Conservation (phyloP, 2,888 invertebrate species). For the Tortricodes alternella region DNA sequence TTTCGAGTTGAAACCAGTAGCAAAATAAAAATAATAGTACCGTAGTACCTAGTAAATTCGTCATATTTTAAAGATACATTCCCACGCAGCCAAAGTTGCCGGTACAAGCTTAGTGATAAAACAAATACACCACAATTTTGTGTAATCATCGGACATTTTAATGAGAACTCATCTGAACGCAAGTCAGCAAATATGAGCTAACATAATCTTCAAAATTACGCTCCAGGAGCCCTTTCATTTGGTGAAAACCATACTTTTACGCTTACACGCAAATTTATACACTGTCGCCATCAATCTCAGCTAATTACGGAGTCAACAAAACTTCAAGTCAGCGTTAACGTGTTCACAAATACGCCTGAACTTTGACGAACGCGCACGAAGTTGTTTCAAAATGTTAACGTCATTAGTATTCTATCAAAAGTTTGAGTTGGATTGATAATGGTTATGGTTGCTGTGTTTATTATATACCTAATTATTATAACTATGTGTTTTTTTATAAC, state of each 20-base stretch:
- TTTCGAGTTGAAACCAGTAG: too few species aligned
- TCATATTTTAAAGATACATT: too few species aligned
- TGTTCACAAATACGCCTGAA: conserved; percentile 23
- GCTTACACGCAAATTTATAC: conserved; percentile 22
- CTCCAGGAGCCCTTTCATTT: background rate
- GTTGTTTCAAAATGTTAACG: background rate
- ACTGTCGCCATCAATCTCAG: conserved; percentile 21
- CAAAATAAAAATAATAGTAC: too few species aligned
- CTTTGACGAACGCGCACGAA: conserved; percentile 22
- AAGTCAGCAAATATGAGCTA: too few species aligned
- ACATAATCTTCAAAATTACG: background rate
- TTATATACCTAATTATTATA: too few species aligned
- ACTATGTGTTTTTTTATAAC: too few species aligned
- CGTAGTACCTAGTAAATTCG: too few species aligned
- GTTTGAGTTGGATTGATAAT: conserved; percentile 11
- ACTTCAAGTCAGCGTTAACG: conserved; percentile 27
- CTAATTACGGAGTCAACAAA: conserved; percentile 27
- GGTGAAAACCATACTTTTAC: conserved; percentile 13
- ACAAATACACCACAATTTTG: too few species aligned
- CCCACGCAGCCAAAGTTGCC: too few species aligned
- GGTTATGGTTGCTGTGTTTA: background rate
- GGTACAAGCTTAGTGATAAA: too few species aligned
- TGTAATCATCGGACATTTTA: too few species aligned
- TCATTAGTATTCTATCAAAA: conserved; percentile 27
- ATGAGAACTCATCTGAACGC: too few species aligned